These are phyloP conservation scores for Pseudorhombus dupliciocellatus DNA, from an alignment of 2,113 vertebrate genomes.

Conservation along the genomic window DNA sequence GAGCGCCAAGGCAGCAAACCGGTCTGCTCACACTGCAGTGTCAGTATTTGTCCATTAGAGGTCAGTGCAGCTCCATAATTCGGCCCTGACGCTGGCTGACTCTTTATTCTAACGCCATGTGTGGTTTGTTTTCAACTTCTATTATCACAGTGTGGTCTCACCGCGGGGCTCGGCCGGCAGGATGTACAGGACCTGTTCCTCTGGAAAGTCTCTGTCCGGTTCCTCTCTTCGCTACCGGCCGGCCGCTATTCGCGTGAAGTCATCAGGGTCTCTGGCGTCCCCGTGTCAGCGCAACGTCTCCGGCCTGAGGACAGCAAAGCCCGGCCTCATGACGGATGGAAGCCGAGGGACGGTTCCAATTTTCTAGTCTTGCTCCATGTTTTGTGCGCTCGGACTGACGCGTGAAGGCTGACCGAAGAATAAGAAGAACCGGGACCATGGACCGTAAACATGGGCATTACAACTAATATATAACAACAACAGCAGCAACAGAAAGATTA, in stretches of 20 bases:
- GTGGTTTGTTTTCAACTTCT: background rate
- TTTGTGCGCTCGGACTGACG: background rate
- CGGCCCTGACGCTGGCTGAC: too few species aligned
- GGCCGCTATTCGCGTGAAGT: background rate
- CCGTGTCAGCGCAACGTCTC: background rate
- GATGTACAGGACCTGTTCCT: background rate
- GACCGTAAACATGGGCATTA: background rate
- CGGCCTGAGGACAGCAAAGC: background rate
- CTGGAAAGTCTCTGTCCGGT: background rate
- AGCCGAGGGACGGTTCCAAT: background rate
- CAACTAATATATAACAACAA: too few species aligned
- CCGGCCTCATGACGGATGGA: background rate
- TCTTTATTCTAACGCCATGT: background rate
- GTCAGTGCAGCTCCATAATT: slow-evolving; percentile 43
- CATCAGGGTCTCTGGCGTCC: background rate
- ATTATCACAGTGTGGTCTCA: background rate
- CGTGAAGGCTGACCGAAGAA: background rate
- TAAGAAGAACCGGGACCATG: background rate
- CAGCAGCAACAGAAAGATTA: too few species aligned
- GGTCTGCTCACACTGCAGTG: background rate
- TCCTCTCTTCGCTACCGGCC: background rate
- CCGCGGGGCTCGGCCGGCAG: background rate
- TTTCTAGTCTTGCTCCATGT: background rate
- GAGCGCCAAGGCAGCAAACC: too few species aligned
- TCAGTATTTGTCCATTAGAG: slow-evolving; percentile 48